Percentiles rank a stretch among this genome's conserved stretches.
Conservation (phyloP, 2,797 vertebrate genomes). For the Artibeus lituratus region DNA sequence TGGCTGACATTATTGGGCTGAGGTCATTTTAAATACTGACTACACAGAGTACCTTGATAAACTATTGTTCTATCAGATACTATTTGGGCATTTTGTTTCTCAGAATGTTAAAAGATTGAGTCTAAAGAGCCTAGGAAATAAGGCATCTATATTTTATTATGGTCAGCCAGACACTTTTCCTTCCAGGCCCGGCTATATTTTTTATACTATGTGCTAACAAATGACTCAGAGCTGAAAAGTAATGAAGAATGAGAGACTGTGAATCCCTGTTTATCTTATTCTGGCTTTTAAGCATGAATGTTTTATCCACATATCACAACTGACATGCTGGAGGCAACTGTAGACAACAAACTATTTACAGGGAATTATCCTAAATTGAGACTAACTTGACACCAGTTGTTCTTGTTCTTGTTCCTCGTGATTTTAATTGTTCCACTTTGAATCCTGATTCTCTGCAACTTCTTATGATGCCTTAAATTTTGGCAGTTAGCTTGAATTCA, state of each 20-base stretch:
- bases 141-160: slow-evolving; percentile 16
- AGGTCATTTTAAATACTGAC: background rate
- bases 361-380: background rate
- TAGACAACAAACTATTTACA: background rate
- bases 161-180: background rate
- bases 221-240: background rate
- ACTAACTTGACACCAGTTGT: background rate
- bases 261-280: background rate
- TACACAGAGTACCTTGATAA: slow-evolving; percentile 7
- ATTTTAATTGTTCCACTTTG: background rate
- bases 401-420: background rate
- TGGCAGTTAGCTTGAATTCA: background rate
- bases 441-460: background rate
- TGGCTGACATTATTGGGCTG: background rate
- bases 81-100: background rate
- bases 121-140: background rate
- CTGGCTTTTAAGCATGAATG: background rate
- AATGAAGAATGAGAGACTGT: background rate
- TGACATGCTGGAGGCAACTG: background rate
- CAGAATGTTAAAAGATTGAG: background rate
- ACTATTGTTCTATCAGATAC: background rate
- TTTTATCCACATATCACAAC: background rate
- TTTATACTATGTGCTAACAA: background rate
- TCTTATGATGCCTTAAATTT: background rate
- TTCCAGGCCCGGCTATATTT: background rate